Percentiles rank a stretch among this genome's conserved stretches.
These are phyloP conservation scores for Phalanger gymnotis DNA, from an alignment of 2,797 vertebrate genomes.

Conservation along the genomic window DNA sequence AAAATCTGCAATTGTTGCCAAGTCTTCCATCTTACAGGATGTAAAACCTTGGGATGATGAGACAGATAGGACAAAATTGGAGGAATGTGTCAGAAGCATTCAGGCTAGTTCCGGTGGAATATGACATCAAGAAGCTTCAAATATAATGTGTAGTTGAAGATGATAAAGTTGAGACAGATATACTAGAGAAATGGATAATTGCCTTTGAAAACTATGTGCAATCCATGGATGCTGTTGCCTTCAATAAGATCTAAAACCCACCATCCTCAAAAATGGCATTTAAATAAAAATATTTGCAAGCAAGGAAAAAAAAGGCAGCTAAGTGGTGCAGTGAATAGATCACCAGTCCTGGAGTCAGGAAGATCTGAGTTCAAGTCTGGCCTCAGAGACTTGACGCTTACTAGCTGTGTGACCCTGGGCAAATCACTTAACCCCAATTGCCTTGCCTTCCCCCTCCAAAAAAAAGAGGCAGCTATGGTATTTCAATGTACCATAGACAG, in stretches of 20 bases:
- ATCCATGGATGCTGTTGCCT: conserved; percentile 98
- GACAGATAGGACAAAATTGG: conserved; percentile 96
- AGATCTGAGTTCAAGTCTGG: no score
- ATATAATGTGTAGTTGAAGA: conserved; percentile 98
- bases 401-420: no score
- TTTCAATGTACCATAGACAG: no score
- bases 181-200: conserved; percentile 94
- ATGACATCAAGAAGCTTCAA: conserved; percentile 98
- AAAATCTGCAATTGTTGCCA: conserved; percentile 92
- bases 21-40: conserved; percentile 94
- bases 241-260: conserved; percentile 95
- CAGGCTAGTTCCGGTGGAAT: conserved; percentile 94
- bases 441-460: no score
- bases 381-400: no score
- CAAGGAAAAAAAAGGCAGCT: background rate
- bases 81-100: conserved; percentile 94
- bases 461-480: no score
- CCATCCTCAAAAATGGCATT: conserved; percentile 53
- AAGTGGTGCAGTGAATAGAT: no score
- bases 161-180: conserved; percentile 97
- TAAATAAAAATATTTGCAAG: conserved; percentile 85
- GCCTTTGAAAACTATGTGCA: conserved; percentile 97
- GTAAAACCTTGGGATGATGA: conserved; percentile 98
- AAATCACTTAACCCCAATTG: no score
- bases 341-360: no score